phyloP scores from a whole-genome alignment of 2,113 vertebrate genomes.

The Ptyas mucosa region DNA sequence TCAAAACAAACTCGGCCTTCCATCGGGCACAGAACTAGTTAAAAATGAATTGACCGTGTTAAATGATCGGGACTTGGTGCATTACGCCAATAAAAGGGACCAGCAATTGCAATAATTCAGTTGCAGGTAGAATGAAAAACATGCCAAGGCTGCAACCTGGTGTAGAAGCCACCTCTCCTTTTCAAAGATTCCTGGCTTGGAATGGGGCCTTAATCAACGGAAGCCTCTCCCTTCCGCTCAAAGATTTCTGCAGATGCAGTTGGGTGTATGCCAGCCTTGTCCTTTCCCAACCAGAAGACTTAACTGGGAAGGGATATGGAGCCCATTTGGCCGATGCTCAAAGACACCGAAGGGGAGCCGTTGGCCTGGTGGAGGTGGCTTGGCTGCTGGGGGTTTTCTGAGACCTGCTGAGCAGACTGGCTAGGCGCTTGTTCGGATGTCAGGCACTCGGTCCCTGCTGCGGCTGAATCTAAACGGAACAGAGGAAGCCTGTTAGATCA shows the following conservation, averaged over 20 bases:
- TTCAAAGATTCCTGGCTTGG: not conserved
- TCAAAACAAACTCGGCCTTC: not conserved
- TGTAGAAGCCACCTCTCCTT: not conserved
- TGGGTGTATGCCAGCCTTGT: not conserved
- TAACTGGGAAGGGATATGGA: conserved; percentile 57
- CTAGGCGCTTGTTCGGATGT: not conserved
- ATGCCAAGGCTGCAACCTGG: not conserved
- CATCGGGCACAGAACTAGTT: not conserved
- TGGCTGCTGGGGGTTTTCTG: not conserved
- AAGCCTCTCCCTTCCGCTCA: not conserved
- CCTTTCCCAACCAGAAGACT: not conserved
- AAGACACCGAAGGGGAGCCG: conserved; percentile 44
- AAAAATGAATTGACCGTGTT: not conserved
- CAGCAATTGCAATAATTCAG: not conserved
- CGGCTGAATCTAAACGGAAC: not conserved
- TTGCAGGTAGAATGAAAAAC: not conserved
- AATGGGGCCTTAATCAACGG: not conserved
- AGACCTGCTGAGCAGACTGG: not conserved
- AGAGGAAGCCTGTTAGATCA: not conserved
- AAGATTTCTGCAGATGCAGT: too few species aligned
- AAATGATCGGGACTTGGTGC: not conserved
- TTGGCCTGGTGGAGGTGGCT: conserved; percentile 23
- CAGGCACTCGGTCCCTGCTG: not conserved
- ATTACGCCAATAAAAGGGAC: not conserved
- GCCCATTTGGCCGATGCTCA: conserved; percentile 49